Evolutionary conservation across 1,140 invertebrate species (phyloP), one percentile per base, ranked within the genome.

Genomic region (Bombus waltoni): DNA sequence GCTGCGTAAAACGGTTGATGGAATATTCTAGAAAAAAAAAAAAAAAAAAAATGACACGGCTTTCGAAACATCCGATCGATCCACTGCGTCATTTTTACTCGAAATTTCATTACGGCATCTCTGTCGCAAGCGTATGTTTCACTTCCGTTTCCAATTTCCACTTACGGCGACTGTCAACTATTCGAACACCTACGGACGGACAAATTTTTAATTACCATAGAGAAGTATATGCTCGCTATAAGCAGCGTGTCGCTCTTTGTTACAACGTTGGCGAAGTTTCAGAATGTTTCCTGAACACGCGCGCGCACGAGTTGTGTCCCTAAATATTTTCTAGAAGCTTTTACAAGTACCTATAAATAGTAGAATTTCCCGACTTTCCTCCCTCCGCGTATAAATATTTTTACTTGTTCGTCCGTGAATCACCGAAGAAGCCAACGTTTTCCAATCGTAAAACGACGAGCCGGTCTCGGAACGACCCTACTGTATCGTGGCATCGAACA

Each of bases 401-500:
- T 62, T n/a, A 62, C 9, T 62, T 62, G n/a, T 13, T n/a, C 11
- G 1, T 62, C 3, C 28, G 11, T 62, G 28, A 13, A n/a, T 62
- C 59, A 62, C 2, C 59, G 11, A n/a, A n/a, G 22, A 11, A 10
- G 18, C 25, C 15, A 18, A 35, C 18, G 18, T 68, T 18, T 28
- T 10, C 25, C 40, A 44, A 18, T 72, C 18, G n/a, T n/a, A 40
- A 13, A 70, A 70, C 47, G 47, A 22, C 0, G 47, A 53, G 18
- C 18, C 8, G 18, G 0, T 22, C 6, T 0, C 5, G 18, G 6
- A 6, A 22, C 35, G 66, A 68, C 8, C 22, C 3, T 28, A 4
- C 22, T 25, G 5, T 4, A 22, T 28, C 38, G 10, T 5, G 2
- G 25, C 11, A 72, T n/a, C 40, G 25, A 18, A 13, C 70, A 38